phyloP scores from a whole-genome alignment of 2,113 vertebrate genomes.

The Candoia aspera region DNA sequence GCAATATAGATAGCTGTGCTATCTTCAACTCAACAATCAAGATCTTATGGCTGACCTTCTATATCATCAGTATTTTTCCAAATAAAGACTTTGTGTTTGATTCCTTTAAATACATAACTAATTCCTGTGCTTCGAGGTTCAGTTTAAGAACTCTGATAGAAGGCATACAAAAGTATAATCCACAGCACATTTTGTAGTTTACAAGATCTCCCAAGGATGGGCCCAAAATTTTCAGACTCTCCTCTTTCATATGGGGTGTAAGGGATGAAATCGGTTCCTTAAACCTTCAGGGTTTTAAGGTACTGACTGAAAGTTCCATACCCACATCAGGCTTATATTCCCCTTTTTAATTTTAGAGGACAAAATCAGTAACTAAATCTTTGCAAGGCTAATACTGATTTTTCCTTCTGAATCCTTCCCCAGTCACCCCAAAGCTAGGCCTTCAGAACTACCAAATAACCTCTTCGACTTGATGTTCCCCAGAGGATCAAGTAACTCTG shows the following conservation, averaged over 20 bases:
- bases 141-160: neutral
- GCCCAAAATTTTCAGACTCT: neutral
- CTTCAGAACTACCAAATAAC: neutral
- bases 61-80: slow-evolving; percentile 1
- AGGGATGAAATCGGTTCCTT: neutral
- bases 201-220: neutral
- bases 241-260: neutral
- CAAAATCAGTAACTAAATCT: neutral
- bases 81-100: neutral
- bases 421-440: neutral
- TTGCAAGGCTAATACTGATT: neutral
- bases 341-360: neutral
- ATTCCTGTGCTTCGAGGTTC: neutral
- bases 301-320: neutral
- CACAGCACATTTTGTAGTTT: neutral
- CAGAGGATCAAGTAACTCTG: neutral
- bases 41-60: neutral
- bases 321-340: neutral
- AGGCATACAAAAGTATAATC: neutral
- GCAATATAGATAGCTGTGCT: neutral
- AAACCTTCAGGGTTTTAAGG: neutral
- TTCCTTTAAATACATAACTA: neutral
- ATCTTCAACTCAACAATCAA: slow-evolving; percentile 10
- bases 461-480: neutral
- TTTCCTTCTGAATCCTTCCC: neutral